phyloP scores from a whole-genome alignment of 2,113 vertebrate genomes.

The Tyrannus savana region DNA sequence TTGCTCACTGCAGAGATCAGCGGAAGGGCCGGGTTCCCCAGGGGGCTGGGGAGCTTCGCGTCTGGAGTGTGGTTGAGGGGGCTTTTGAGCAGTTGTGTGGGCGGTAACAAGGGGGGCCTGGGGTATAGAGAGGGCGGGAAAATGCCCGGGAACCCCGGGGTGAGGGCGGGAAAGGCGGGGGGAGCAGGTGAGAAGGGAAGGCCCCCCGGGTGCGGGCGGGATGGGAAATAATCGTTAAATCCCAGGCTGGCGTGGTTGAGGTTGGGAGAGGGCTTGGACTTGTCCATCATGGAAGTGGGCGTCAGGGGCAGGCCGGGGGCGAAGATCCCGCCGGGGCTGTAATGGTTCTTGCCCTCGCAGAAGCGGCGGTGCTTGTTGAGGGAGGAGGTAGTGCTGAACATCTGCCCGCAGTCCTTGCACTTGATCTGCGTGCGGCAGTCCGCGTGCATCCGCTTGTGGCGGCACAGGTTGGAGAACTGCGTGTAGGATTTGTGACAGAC shows the following conservation, averaged over 20 bases:
- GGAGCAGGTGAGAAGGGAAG: conserved; percentile 87
- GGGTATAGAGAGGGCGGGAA: conserved; percentile 94
- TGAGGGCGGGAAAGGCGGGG: conserved; percentile 81
- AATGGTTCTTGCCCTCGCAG: conserved; percentile 99
- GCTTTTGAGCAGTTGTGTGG: conserved; percentile 91
- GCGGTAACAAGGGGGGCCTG: conserved; percentile 91
- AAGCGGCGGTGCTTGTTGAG: conserved; percentile 99
- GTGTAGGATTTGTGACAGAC: conserved; percentile 99
- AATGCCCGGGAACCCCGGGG: conserved; percentile 89
- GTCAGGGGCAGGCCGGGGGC: conserved; percentile 90
- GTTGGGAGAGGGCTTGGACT: conserved; percentile 86
- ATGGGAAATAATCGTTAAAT: conserved; percentile 92
- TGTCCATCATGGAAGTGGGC: conserved; percentile 91
- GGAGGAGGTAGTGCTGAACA: conserved; percentile 99
- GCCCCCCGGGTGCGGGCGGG: conserved; percentile 86
- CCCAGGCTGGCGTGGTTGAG: conserved; percentile 89
- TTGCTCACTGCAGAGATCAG: conserved; percentile 83
- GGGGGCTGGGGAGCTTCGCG: conserved; percentile 87
- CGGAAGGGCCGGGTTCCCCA: conserved; percentile 84
- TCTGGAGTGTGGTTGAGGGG: conserved; percentile 87
- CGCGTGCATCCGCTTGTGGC: conserved; percentile 99
- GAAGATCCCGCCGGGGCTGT: conserved; percentile 86
- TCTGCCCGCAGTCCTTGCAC: conserved; percentile 99
- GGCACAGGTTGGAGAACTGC: conserved; percentile 99
- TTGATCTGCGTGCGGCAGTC: conserved; percentile 99